A percentile compares a stretch with the other conserved stretches of the same genome.
phyloP scores from a whole-genome alignment of 2,797 vertebrate species.

The Petrocephalus sullivani region DNA sequence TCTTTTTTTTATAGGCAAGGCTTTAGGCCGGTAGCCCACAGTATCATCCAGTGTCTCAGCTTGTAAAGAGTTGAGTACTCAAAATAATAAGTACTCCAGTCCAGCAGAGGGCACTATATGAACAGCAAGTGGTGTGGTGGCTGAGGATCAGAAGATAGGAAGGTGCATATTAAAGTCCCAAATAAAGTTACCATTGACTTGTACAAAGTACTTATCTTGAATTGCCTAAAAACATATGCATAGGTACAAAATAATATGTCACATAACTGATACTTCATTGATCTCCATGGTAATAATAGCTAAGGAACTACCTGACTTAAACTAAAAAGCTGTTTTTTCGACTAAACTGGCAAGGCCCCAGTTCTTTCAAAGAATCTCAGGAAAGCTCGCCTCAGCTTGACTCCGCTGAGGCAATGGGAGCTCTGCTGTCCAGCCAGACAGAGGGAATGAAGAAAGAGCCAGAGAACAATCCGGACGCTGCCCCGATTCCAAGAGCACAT shows the following conservation, averaged over 20 bases:
- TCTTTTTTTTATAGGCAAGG: background rate
- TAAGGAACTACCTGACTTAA: background rate
- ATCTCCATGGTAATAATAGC: too few species aligned
- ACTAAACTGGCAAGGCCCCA: background rate
- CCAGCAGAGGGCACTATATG: background rate
- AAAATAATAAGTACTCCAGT: background rate
- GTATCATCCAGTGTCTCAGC: background rate
- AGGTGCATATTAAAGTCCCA: background rate
- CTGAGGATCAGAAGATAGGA: background rate
- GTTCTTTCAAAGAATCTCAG: background rate
- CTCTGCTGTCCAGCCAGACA: background rate
- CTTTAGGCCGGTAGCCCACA: background rate
- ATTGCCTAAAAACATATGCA: background rate
- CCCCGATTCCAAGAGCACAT: conserved; percentile 25
- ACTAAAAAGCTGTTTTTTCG: background rate
- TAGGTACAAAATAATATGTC: background rate
- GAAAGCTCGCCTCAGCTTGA: background rate
- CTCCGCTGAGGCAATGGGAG: conserved; percentile 8
- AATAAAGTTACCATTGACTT: background rate
- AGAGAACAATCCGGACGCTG: conserved; percentile 29
- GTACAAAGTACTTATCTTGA: background rate
- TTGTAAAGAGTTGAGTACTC: background rate
- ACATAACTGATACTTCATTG: background rate
- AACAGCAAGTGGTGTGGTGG: background rate
- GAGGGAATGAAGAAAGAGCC: background rate